Conservation (phyloP, 2,797 vertebrate species). For the Notamacropus eugenii region DNA sequence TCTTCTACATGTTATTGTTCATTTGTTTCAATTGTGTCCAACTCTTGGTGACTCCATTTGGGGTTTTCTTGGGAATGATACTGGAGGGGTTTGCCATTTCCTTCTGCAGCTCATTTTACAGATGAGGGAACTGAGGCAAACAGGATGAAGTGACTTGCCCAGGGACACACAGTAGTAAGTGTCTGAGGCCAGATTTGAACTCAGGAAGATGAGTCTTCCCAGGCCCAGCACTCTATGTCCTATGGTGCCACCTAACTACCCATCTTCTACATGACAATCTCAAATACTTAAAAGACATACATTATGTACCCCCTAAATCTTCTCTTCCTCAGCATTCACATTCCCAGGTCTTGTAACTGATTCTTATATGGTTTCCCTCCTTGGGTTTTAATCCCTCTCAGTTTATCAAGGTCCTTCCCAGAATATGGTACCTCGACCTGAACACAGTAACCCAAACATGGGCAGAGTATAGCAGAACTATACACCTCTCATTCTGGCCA, state of each 20-base stretch:
- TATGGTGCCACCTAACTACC: neutral
- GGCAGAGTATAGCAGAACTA: too few species aligned
- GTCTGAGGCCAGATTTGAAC: neutral
- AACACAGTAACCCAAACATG: too few species aligned
- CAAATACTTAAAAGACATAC: neutral
- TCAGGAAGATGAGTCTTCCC: neutral
- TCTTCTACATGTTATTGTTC: neutral
- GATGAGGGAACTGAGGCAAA: neutral
- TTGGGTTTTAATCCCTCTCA: too few species aligned
- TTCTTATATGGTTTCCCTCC: too few species aligned
- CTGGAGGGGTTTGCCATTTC: neutral
- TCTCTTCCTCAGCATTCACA: neutral
- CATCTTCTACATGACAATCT: neutral
- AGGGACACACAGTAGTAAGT: neutral
- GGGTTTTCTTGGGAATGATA: neutral
- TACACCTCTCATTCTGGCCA: too few species aligned
- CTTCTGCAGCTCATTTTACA: neutral
- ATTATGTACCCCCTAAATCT: neutral
- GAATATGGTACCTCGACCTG: too few species aligned
- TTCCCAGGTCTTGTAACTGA: neutral
- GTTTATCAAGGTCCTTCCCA: too few species aligned
- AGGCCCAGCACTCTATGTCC: neutral
- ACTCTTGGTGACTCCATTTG: neutral
- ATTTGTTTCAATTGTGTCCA: neutral
- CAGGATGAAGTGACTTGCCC: neutral